These are phyloP conservation scores for Epizoanthus fatuus DNA, from an alignment of 92 coral and sea anemone species.

Conservation along the genomic window DNA sequence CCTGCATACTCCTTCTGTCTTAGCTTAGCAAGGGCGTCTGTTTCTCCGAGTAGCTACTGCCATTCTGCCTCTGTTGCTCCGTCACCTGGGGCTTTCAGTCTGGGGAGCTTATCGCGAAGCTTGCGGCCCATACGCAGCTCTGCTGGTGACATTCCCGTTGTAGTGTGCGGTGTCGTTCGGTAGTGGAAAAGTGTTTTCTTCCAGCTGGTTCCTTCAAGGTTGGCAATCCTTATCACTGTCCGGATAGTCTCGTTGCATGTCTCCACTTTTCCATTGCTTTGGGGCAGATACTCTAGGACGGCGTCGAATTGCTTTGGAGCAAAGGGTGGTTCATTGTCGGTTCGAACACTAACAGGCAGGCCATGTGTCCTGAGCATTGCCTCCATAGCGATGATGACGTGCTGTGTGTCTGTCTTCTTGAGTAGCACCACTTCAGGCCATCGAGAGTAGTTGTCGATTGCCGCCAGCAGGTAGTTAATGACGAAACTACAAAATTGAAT, in stretches of 20 bases:
- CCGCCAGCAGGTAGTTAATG: too few species aligned
- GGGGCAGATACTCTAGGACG: too few species aligned
- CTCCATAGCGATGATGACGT: too few species aligned
- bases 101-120: slow-evolving; percentile 66
- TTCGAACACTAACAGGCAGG: too few species aligned
- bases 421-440: too few species aligned
- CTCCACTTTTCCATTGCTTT: slow-evolving; percentile 24
- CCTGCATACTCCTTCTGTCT: slow-evolving; percentile 70
- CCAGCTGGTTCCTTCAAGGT: slow-evolving; percentile 71
- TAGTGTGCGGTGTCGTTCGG: slow-evolving; percentile 67
- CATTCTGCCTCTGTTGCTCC: background rate
- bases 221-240: slow-evolving; percentile 66
- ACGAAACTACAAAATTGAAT: too few species aligned
- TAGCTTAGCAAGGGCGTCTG: slow-evolving; percentile 66
- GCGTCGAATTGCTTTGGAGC: too few species aligned
- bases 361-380: too few species aligned
- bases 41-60: slow-evolving; percentile 62
- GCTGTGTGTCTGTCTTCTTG: too few species aligned
- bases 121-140: slow-evolving; percentile 72
- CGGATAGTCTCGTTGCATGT: slow-evolving; percentile 66
- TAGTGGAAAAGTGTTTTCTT: slow-evolving; percentile 68
- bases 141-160: slow-evolving; percentile 74
- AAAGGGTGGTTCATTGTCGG: too few species aligned
- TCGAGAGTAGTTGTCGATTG: too few species aligned
- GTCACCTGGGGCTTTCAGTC: slow-evolving; percentile 38